Conservation (phyloP, 2,113 vertebrate genomes). For the Orientallactaga bullata region DNA sequence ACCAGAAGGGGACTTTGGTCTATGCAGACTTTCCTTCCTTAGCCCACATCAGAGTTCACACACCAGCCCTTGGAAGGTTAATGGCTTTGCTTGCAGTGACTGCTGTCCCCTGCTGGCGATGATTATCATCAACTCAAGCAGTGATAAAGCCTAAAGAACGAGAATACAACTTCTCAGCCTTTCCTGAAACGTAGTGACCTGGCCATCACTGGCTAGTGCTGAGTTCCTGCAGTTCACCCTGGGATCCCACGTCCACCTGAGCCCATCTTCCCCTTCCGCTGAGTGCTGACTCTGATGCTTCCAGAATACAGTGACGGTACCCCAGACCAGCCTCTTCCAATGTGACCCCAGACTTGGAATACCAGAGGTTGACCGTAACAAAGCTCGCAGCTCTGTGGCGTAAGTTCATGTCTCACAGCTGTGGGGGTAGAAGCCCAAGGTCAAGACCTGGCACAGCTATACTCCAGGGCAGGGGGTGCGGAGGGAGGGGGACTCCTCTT, state of each 20-base stretch:
- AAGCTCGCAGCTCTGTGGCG: too few species aligned
- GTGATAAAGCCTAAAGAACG: neutral
- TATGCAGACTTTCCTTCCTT: too few species aligned
- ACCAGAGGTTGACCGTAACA: too few species aligned
- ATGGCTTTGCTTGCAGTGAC: neutral
- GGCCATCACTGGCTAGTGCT: neutral
- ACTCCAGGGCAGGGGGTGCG: too few species aligned
- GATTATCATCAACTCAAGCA: neutral
- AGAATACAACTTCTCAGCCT: neutral
- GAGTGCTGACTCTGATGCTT: rapidly evolving
- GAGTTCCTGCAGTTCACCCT: rapidly evolving
- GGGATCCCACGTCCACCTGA: rapidly evolving
- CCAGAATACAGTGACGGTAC: rapidly evolving
- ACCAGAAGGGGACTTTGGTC: rapidly evolving
- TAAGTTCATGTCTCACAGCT: neutral
- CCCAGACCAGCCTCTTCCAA: neutral
- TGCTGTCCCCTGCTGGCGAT: too few species aligned
- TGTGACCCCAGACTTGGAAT: neutral
- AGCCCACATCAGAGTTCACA: too few species aligned
- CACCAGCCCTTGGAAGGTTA: neutral
- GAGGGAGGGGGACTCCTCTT: too few species aligned
- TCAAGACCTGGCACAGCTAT: rapidly evolving
- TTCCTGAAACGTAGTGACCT: neutral
- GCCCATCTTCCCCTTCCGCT: neutral
- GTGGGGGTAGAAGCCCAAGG: too few species aligned